Evolutionary conservation across 2,888 invertebrate genomes (phyloP).

Genomic region (Ophion costatus): DNA sequence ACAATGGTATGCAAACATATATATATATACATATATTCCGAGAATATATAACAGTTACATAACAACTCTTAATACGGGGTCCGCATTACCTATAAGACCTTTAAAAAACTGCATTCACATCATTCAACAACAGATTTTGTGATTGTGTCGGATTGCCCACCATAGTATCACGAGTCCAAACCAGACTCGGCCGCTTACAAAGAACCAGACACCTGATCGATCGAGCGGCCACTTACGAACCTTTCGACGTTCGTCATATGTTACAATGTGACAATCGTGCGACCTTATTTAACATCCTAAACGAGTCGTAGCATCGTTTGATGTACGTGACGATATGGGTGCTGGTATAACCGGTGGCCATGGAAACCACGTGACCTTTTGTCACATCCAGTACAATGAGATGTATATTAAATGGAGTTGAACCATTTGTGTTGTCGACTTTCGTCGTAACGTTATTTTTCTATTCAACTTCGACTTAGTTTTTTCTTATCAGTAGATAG

Average conservation of each 20-base stretch:
- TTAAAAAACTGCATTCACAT: too few species aligned
- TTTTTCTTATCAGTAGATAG: slow-evolving; percentile 35
- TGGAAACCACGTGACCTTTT: slow-evolving; percentile 24
- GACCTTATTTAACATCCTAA: slow-evolving; percentile 47
- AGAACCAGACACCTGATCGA: slow-evolving; percentile 41
- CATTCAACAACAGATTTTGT: too few species aligned
- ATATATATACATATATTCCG: too few species aligned
- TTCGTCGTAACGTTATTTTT: neutral
- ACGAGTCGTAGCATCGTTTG: slow-evolving; percentile 3
- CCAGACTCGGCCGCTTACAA: neutral
- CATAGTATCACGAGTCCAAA: neutral
- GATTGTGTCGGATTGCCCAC: neutral
- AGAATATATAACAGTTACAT: too few species aligned
- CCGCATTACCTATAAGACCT: too few species aligned
- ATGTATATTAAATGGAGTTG: neutral
- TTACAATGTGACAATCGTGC: slow-evolving; percentile 49
- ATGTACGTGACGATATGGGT: slow-evolving; percentile 9
- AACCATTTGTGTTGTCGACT: neutral
- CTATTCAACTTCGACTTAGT: neutral
- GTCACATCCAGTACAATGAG: neutral
- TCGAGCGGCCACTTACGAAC: slow-evolving; percentile 25
- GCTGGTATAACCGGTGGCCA: slow-evolving; percentile 11
- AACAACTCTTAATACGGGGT: too few species aligned
- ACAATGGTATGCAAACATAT: too few species aligned
- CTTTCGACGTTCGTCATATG: slow-evolving; percentile 31